Evolutionary conservation across 2,113 vertebrate genomes (phyloP).

Genomic region (Xenotilapia flavipinnis): DNA sequence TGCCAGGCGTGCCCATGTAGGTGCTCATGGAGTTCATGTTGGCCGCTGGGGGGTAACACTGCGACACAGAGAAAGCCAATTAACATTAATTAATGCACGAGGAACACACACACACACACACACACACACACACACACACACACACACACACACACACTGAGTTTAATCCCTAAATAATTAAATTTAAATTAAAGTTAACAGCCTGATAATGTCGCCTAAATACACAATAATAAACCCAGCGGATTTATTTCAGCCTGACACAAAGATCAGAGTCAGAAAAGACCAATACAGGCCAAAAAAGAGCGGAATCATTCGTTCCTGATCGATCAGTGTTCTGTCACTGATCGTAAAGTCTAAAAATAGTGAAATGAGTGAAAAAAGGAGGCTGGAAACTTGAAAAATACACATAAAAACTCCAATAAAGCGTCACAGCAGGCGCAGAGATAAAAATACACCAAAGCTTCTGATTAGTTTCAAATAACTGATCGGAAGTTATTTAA

Average conservation of each 20-base stretch:
- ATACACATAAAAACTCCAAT: neutral
- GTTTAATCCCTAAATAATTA: neutral
- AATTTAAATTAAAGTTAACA: neutral
- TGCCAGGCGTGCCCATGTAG: constrained; percentile 90
- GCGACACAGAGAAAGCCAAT: constrained; percentile 22
- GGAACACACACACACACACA: neutral
- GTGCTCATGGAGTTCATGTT: constrained; percentile 89
- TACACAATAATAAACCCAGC: neutral
- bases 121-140: neutral
- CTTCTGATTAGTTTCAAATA: neutral
- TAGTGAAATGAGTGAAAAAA: neutral
- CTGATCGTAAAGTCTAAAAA: neutral
- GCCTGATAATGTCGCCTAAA: neutral
- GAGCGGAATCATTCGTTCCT: neutral
- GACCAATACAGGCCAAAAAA: neutral
- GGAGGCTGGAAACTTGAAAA: neutral
- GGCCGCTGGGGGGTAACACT: constrained; percentile 84
- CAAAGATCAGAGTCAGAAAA: neutral
- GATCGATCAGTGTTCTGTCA: neutral
- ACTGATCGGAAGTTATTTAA: neutral
- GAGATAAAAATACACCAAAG: neutral
- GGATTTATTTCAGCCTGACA: neutral
- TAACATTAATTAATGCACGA: neutral
- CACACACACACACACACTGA: neutral
- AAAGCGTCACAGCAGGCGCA: neutral